Conservation (phyloP, 2,113 vertebrate genomes). For the Sturnus vulgaris region DNA sequence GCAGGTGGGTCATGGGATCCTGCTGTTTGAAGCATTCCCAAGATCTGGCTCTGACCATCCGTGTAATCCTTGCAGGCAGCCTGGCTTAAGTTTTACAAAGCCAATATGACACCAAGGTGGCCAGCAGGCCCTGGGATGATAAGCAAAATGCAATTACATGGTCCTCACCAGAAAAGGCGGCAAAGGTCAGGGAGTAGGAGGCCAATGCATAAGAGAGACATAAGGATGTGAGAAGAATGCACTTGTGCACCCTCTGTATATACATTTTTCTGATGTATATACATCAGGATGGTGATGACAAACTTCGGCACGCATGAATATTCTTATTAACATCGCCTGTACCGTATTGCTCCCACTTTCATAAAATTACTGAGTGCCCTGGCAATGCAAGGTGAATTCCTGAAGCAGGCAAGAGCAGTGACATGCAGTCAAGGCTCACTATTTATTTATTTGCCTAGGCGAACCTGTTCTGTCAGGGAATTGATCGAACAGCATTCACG, state of each 20-base stretch:
- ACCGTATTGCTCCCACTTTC: rapidly evolving
- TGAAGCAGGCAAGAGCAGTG: rapidly evolving
- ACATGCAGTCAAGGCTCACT: rapidly evolving
- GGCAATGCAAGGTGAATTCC: rapidly evolving
- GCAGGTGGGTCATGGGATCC: not conserved
- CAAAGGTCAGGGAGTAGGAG: not conserved
- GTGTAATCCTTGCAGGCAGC: not conserved
- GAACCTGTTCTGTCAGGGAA: not conserved
- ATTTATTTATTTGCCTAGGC: rapidly evolving
- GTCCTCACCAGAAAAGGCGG: not conserved
- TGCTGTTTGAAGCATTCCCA: not conserved
- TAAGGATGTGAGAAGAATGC: not conserved
- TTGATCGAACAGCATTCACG: not conserved
- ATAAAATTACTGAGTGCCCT: too few species aligned
- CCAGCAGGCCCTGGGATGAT: not conserved
- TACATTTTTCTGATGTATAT: not conserved
- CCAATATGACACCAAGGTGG: not conserved
- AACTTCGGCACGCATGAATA: rapidly evolving
- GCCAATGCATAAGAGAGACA: not conserved
- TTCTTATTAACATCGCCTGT: rapidly evolving
- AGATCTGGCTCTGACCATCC: not conserved
- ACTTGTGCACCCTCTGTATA: rapidly evolving
- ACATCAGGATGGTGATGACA: not conserved
- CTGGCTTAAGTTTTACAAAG: not conserved
- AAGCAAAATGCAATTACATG: not conserved